A percentile compares a stretch with the other conserved stretches of the same genome.
phyloP scores from a whole-genome alignment of 2,113 vertebrate genomes.

The Phyllopteryx taeniolatus region DNA sequence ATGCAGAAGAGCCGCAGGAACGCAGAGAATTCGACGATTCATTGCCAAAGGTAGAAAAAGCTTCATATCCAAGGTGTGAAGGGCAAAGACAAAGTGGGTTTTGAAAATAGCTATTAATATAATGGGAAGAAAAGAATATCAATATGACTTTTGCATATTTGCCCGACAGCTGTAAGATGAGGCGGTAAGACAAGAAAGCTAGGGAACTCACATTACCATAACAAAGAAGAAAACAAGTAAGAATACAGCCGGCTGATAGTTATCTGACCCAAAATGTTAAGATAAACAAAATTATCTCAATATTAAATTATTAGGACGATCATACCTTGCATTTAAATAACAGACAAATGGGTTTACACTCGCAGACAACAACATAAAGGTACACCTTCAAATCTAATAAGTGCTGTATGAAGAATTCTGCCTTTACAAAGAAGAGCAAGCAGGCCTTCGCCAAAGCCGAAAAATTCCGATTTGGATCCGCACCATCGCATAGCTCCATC shows the following conservation, averaged over 20 bases:
- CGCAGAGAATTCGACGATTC: slow-evolving; percentile 26
- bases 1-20: slow-evolving; percentile 38
- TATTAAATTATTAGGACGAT: slow-evolving; percentile 32
- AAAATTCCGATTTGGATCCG: too few species aligned
- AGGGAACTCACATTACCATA: slow-evolving; percentile 55
- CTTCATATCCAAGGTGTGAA: slow-evolving; percentile 28
- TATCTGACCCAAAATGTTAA: slow-evolving; percentile 46
- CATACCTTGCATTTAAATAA: neutral
- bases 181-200: slow-evolving; percentile 52
- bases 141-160: slow-evolving; percentile 58
- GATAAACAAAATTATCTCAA: slow-evolving; percentile 40
- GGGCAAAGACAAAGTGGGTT: slow-evolving; percentile 42
- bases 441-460: too few species aligned
- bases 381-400: neutral
- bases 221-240: slow-evolving; percentile 52
- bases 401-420: too few species aligned
- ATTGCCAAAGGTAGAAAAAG: slow-evolving; percentile 43
- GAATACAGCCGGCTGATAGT: slow-evolving; percentile 43
- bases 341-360: neutral
- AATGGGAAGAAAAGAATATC: slow-evolving; percentile 51
- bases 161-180: slow-evolving; percentile 61
- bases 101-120: slow-evolving; percentile 46
- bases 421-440: too few species aligned
- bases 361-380: neutral
- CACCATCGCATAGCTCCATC: too few species aligned